Conservation (phyloP, 2,113 vertebrate species). For the Calidris pugnax region DNA sequence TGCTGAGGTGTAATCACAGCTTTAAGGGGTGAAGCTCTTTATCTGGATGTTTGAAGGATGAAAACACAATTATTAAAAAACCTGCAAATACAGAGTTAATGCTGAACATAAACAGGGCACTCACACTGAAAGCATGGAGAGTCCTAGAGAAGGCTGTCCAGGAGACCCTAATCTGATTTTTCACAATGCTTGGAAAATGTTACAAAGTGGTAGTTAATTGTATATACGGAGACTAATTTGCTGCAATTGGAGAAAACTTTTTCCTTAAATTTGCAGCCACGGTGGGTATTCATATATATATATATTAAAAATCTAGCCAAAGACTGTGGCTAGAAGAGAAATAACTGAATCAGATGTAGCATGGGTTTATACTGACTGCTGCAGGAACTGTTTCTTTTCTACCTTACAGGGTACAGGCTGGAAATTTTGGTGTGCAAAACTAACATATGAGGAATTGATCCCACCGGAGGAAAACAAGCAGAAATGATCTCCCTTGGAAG, state of each 20-base stretch:
- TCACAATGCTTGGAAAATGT: neutral
- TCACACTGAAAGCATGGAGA: neutral
- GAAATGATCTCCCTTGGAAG: neutral
- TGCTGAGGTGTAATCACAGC: conserved; percentile 38
- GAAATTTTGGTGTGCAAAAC: neutral
- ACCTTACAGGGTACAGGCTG: neutral
- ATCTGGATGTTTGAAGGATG: conserved; percentile 4
- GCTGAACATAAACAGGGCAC: neutral
- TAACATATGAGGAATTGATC: neutral
- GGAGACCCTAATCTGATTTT: neutral
- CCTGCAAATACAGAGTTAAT: neutral
- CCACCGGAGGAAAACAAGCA: neutral
- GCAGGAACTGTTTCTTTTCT: neutral
- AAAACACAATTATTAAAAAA: conserved; percentile 7
- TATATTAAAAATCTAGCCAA: neutral
- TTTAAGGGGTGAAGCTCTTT: conserved; percentile 5
- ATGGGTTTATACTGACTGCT: neutral
- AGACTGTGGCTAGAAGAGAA: neutral
- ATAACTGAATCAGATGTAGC: neutral
- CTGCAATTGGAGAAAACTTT: neutral
- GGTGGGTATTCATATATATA: neutral
- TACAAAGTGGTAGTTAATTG: neutral
- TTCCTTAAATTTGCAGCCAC: neutral
- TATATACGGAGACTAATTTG: neutral
- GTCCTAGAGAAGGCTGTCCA: neutral